Conservation (phyloP, 2,888 invertebrate species). For the Dioctria rufipes region DNA sequence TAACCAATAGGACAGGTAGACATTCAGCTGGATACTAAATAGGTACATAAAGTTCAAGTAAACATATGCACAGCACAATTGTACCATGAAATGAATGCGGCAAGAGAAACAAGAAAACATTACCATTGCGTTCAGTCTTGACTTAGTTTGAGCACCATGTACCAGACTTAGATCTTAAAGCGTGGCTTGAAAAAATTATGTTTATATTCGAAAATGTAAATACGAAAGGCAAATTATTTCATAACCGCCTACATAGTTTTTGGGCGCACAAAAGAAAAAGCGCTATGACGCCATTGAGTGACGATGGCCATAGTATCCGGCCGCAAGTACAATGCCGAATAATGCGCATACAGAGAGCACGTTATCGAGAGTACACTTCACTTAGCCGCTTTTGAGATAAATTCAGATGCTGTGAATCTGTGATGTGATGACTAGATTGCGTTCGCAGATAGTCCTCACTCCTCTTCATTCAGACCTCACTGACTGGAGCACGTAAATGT, state of each 20-base stretch:
- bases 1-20: not conserved
- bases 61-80: constrained; percentile 9
- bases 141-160: not conserved
- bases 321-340: not conserved
- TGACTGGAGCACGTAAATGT: constrained; percentile 4
- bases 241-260: constrained; percentile 50
- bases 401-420: not conserved
- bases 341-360: no score
- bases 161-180: not conserved
- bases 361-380: not conserved
- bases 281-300: constrained; percentile 16
- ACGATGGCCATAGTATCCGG: not conserved
- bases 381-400: constrained; percentile 3
- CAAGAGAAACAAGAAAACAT: constrained; percentile 22
- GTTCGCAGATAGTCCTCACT: constrained; percentile 17
- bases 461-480: not conserved
- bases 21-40: constrained; percentile 43
- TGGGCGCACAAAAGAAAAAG: constrained; percentile 29
- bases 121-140: constrained; percentile 15
- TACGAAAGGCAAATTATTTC: constrained; percentile 48
- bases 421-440: not conserved
- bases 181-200: not conserved
- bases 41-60: constrained; percentile 43
- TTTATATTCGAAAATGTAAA: constrained; percentile 31
- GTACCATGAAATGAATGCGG: not conserved